These are phyloP conservation scores for Limnodromus scolopaceus DNA, from an alignment of 2,797 vertebrate genomes.

Conservation along the genomic window DNA sequence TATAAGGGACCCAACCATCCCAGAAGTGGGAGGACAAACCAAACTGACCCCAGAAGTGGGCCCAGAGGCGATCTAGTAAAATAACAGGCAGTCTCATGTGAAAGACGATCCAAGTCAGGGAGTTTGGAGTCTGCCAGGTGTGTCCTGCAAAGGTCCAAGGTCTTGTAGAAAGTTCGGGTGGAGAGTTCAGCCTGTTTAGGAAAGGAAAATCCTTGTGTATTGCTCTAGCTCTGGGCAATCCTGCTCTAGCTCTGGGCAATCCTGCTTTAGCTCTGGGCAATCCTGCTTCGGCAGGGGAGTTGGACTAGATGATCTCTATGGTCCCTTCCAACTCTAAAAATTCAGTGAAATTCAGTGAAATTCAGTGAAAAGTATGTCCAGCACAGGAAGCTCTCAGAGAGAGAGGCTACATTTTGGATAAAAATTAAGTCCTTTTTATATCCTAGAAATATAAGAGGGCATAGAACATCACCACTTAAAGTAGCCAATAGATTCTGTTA, in stretches of 20 bases:
- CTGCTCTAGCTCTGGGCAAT: no score
- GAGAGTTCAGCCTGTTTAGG: background rate
- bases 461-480: background rate
- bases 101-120: background rate
- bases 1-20: background rate
- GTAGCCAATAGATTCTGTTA: background rate
- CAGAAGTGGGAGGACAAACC: background rate
- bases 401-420: background rate
- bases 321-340: no score
- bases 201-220: no score
- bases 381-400: background rate
- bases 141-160: fast-evolving
- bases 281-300: no score
- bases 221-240: no score
- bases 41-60: background rate
- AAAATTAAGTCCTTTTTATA: background rate
- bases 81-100: background rate
- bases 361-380: fast-evolving
- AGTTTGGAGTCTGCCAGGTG: background rate
- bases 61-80: background rate
- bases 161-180: fast-evolving
- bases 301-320: no score
- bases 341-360: no score
- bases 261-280: no score
- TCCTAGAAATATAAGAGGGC: fast-evolving